Evolutionary conservation across 2,113 vertebrate species (phyloP).

Genomic region (Lampris megalopsis): DNA sequence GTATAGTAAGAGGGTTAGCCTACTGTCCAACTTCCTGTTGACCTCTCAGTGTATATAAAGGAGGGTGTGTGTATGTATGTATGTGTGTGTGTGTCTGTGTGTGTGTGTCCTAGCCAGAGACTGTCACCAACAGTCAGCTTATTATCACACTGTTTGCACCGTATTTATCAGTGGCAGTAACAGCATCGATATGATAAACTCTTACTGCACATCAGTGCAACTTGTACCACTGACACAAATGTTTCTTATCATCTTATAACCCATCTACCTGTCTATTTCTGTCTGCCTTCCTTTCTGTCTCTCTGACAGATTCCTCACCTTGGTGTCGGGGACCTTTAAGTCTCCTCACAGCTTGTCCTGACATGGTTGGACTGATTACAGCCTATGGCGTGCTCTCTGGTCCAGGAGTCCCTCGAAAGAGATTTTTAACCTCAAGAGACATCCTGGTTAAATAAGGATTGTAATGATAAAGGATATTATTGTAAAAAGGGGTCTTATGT

Average conservation of each 20-base stretch:
- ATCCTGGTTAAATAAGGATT: too few species aligned
- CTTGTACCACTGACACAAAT: too few species aligned
- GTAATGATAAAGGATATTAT: not conserved
- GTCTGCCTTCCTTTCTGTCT: not conserved
- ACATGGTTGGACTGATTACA: conserved; percentile 41
- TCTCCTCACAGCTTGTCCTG: conserved; percentile 33
- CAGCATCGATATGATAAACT: not conserved
- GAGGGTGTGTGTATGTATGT: conserved; percentile 7
- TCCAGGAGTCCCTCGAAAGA: too few species aligned
- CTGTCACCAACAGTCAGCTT: conserved; percentile 30
- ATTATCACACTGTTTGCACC: conserved; percentile 43
- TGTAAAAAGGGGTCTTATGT: not conserved
- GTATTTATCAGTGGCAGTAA: conserved; percentile 8
- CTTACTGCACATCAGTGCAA: too few species aligned
- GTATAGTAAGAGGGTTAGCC: not conserved
- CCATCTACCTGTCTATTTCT: not conserved
- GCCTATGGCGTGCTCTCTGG: not conserved
- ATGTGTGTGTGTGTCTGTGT: not conserved
- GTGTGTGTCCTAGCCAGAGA: conserved; percentile 15
- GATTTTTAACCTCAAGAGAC: too few species aligned
- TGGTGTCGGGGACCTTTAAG: conserved; percentile 1
- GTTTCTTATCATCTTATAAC: too few species aligned
- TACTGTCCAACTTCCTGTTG: conserved; percentile 9
- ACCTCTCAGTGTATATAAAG: conserved; percentile 18
- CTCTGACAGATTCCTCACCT: conserved; percentile 40